Evolutionary conservation across 2,797 vertebrate genomes (phyloP).

Genomic region (Oreochromis grahami): DNA sequence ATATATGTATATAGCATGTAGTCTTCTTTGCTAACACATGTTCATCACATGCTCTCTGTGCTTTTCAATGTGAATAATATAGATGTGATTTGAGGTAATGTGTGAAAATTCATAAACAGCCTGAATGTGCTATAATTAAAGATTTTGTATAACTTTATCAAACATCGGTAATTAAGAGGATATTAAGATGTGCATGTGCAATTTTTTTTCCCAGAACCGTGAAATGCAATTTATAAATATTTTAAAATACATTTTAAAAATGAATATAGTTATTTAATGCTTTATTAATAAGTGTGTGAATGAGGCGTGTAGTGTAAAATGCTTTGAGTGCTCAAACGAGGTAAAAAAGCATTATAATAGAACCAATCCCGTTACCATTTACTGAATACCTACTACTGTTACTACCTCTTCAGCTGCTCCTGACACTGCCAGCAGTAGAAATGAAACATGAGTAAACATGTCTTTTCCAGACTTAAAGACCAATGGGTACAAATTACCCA

Average conservation of each 20-base stretch:
- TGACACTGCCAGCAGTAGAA: neutral
- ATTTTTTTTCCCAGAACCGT: too few relatives aligned
- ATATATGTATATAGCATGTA: neutral
- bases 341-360: neutral
- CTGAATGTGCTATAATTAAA: too few relatives aligned
- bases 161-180: too few relatives aligned
- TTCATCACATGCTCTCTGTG: too few relatives aligned
- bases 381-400: neutral
- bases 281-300: neutral
- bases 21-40: too few relatives aligned
- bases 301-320: neutral
- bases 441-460: neutral
- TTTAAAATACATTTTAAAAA: too few relatives aligned
- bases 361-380: fast-evolving
- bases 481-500: neutral
- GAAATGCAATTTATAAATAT: too few relatives aligned
- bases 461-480: neutral
- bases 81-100: too few relatives aligned
- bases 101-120: too few relatives aligned
- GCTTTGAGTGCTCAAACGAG: neutral
- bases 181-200: too few relatives aligned
- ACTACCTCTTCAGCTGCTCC: neutral
- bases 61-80: too few relatives aligned
- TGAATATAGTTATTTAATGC: neutral
- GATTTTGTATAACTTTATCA: too few relatives aligned